Conservation (phyloP, 2,797 vertebrate species). For the Carduelis carduelis region DNA sequence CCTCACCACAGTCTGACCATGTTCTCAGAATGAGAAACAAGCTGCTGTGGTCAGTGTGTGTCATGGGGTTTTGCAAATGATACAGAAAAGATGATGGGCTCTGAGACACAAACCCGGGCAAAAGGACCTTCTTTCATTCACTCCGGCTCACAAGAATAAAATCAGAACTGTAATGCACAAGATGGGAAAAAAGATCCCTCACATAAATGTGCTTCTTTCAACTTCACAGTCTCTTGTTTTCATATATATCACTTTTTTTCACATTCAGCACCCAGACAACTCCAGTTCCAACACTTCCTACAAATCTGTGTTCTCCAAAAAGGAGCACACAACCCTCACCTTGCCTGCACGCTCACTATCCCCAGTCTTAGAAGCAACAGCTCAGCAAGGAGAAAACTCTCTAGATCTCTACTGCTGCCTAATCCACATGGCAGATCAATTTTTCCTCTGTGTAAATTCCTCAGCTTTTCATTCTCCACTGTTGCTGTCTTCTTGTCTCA, state of each 20-base stretch:
- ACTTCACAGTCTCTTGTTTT: neutral
- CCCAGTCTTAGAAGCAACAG: neutral
- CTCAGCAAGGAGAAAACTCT: neutral
- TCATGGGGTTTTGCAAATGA: neutral
- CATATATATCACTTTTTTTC: rapidly evolving
- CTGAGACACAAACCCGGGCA: neutral
- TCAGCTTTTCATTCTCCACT: neutral
- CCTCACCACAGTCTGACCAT: neutral
- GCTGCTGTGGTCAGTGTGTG: neutral
- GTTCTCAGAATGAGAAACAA: slow-evolving; percentile 2
- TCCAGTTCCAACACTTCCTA: neutral
- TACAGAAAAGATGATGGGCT: neutral
- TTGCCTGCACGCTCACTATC: neutral
- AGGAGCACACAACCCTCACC: rapidly evolving
- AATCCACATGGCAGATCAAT: neutral
- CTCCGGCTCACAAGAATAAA: rapidly evolving
- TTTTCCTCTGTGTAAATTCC: neutral
- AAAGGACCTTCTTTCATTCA: neutral
- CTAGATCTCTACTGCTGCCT: neutral
- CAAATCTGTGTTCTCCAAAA: neutral
- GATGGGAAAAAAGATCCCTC: neutral
- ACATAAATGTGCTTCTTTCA: neutral
- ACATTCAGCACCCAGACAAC: neutral
- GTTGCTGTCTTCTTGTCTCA: neutral
- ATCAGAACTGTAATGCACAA: neutral